Conservation (phyloP, 2,888 invertebrate genomes). For the Zygogramma bicolorata region DNA sequence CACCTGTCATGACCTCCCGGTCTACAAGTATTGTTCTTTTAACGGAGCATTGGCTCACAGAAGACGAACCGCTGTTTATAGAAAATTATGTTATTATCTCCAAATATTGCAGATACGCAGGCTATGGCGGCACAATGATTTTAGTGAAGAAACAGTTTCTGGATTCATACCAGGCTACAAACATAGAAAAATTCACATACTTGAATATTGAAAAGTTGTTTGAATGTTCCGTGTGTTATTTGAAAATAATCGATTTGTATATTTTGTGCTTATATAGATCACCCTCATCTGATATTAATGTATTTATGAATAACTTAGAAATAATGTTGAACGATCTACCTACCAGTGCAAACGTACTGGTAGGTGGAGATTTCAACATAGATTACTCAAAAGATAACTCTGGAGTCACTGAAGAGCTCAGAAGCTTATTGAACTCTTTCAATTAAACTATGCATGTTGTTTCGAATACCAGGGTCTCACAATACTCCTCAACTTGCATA, state of each 20-base stretch:
- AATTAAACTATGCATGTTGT: background rate
- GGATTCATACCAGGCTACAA: too few relatives aligned
- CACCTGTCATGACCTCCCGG: too few relatives aligned
- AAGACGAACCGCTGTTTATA: background rate
- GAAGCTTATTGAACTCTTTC: background rate
- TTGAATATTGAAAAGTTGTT: background rate
- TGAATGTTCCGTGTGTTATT: background rate
- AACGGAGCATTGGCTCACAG: slow-evolving; percentile 10
- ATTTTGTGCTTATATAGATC: background rate
- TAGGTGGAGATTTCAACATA: background rate
- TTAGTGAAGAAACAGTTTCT: background rate
- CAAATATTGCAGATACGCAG: background rate
- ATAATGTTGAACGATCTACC: background rate
- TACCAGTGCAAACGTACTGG: background rate
- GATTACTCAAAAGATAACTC: background rate
- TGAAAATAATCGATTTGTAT: background rate
- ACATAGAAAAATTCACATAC: background rate
- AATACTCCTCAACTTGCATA: background rate
- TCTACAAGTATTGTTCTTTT: background rate
- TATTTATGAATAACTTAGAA: background rate
- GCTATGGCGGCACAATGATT: slow-evolving; percentile 4
- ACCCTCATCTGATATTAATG: background rate
- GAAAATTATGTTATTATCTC: slow-evolving; percentile 1
- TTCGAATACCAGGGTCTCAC: slow-evolving; percentile 1
- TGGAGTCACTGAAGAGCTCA: background rate